Evolutionary conservation across 53 echinoderm and acorn worm species (phyloP).

Genomic region (Echinarachnius parma): DNA sequence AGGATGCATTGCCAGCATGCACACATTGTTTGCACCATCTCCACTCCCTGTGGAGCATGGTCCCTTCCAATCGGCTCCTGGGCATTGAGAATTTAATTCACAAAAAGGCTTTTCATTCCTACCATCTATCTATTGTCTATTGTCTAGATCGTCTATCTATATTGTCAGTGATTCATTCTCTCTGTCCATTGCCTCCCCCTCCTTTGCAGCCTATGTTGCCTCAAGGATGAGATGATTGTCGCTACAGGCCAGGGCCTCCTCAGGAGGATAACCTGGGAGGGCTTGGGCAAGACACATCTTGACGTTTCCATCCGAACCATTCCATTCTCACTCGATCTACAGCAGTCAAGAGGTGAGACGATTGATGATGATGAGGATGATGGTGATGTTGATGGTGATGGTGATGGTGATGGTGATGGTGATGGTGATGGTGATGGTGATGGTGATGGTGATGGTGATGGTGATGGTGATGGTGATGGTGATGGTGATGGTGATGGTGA

Average conservation of each 20-base stretch:
- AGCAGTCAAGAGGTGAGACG: constrained; percentile 95
- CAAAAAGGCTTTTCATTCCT: too few species aligned
- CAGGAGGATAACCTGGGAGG: constrained; percentile 88
- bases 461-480: constrained; percentile 6
- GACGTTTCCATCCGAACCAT: constrained; percentile 82
- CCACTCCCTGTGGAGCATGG: too few species aligned
- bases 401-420: constrained; percentile 4
- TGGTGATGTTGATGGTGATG: constrained; percentile 1
- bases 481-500: constrained; percentile 6
- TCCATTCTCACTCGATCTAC: constrained; percentile 91
- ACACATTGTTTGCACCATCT: too few species aligned
- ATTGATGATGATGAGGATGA: too few species aligned
- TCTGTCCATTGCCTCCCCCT: too few species aligned
- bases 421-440: not conserved
- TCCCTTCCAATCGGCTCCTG: too few species aligned
- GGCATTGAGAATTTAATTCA: too few species aligned
- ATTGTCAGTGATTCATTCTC: too few species aligned
- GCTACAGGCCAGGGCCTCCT: constrained; percentile 77
- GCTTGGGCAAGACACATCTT: constrained; percentile 59
- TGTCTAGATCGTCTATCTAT: too few species aligned
- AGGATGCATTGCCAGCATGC: too few species aligned
- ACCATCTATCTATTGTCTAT: too few species aligned
- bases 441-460: not conserved
- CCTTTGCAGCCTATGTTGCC: constrained; percentile 71
- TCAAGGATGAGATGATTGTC: constrained; percentile 93